Percentiles rank a stretch among this genome's conserved stretches.
These are phyloP conservation scores for Thalpophila matura DNA, from an alignment of 2,888 invertebrate species.

Conservation along the genomic window DNA sequence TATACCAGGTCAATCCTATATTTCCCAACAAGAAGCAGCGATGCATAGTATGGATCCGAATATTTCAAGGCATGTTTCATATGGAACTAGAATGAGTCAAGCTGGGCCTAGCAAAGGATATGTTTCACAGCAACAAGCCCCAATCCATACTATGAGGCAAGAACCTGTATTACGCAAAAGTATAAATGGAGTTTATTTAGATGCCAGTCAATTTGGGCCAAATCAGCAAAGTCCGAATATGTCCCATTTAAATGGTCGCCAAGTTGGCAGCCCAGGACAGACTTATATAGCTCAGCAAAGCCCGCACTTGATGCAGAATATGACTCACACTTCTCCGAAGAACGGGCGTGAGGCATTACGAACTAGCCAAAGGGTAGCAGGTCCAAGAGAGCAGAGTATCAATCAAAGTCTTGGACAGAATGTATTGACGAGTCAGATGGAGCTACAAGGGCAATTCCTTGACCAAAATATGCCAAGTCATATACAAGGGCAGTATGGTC, in stretches of 20 bases:
- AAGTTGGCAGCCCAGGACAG: not conserved
- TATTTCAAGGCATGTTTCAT: slow-evolving; percentile 7
- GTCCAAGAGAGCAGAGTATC: slow-evolving; percentile 22
- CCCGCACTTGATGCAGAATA: not conserved
- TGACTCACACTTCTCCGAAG: not conserved
- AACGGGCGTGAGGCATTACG: not conserved
- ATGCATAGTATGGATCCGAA: slow-evolving; percentile 1
- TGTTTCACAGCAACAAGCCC: not conserved
- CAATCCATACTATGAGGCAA: not conserved
- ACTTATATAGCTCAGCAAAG: not conserved
- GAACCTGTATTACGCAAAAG: not conserved
- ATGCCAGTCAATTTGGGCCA: not conserved
- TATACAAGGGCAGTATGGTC: not conserved
- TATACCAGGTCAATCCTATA: not conserved
- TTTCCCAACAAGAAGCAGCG: not conserved
- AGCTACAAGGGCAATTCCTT: not conserved
- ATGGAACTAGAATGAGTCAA: not conserved
- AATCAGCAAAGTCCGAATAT: slow-evolving; percentile 2
- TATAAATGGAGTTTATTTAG: not conserved
- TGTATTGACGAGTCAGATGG: not conserved
- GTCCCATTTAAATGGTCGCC: not conserved
- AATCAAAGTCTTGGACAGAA: slow-evolving; percentile 16
- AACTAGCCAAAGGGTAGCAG: not conserved
- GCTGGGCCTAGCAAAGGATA: not conserved
- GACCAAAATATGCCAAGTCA: not conserved